These are phyloP conservation scores for Carassius auratus DNA, from an alignment of 2,113 vertebrate genomes.

Conservation along the genomic window DNA sequence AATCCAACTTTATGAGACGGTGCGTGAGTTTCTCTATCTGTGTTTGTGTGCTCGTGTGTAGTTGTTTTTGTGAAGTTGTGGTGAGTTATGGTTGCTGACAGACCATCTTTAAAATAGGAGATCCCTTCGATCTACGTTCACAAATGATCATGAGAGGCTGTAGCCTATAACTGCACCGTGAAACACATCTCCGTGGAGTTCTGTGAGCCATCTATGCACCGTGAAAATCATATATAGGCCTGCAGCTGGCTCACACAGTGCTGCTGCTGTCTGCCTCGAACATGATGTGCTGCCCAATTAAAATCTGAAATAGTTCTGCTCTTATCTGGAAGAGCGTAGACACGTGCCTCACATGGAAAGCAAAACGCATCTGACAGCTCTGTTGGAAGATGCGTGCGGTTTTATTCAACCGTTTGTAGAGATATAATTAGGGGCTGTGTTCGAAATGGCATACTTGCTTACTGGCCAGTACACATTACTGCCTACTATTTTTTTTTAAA, in stretches of 20 bases:
- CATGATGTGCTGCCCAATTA: conserved; percentile 14
- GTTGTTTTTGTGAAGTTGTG: conserved; percentile 10
- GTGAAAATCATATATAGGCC: conserved; percentile 1
- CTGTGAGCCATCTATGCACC: neutral
- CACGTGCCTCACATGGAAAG: conserved; percentile 13
- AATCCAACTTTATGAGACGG: conserved; percentile 43
- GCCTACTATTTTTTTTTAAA: no score
- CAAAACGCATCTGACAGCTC: neutral
- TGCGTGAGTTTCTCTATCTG: neutral
- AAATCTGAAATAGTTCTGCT: conserved; percentile 32
- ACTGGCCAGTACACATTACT: no score
- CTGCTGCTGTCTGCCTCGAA: conserved; percentile 11
- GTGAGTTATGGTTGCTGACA: neutral
- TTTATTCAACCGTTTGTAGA: neutral
- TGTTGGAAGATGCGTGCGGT: neutral
- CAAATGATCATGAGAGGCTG: conserved; percentile 6
- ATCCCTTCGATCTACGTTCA: neutral
- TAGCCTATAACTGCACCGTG: neutral
- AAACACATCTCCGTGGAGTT: neutral
- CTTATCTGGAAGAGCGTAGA: neutral
- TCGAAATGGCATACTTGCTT: no score
- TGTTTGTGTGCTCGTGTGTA: neutral
- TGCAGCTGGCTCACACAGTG: neutral
- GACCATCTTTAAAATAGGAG: conserved; percentile 1
- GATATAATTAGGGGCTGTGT: neutral